Base-by-base conservation (phyloP, 2,113 vertebrate species). In the Thomomys bottae region DNA sequence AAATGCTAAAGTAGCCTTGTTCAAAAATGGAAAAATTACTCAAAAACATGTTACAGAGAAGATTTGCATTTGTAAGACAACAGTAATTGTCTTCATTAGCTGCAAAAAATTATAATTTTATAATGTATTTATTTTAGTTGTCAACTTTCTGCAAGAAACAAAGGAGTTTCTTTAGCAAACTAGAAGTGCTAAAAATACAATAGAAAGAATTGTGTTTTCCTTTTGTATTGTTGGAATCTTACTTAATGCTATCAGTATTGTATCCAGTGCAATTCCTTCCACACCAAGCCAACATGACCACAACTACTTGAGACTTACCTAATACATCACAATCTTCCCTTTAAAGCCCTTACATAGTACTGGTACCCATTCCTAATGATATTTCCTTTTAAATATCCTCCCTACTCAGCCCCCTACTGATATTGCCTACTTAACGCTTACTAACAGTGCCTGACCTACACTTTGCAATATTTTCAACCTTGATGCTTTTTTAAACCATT, bases 61-160 rank as follows among this genome's bases (percentile, higher is more conserved):
- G 40, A 73, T 73, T 68, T 89, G 7, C 89, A 75, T 81, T 96
- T 96, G 66, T 36, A 90, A 91, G 87, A 66, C 57, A 95, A 30
- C 28, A 84, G 11, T 59, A 79, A 30, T 64, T 32, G 57, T 71
- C 34, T 57, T 86, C 91, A 45, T 18, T 87, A n/a, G 89, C 84
- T 84, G 24, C 68, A 84, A 75, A 76, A 93, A 93, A 90, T 75
- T 54, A 54, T 54, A 18, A 54, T 54, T 14, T 54, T 54, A 54
- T 17, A 54, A 3, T 18, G 4, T 67, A 42, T 72, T 89, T 92
- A 77, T 68, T 88, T 12, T 20, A 61, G 14, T 80, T 87, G 38
- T 45, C 38, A 20, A 71, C 68, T 81, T 91, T 92, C 70, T n/a
- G 14, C 18, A 63, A 54, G 49, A 66, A 81, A 59, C 54, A 72